Percentiles rank a stretch among this genome's conserved stretches.
Conservation (phyloP, 2,888 invertebrate species). For the Pyrocoelia pectoralis region DNA sequence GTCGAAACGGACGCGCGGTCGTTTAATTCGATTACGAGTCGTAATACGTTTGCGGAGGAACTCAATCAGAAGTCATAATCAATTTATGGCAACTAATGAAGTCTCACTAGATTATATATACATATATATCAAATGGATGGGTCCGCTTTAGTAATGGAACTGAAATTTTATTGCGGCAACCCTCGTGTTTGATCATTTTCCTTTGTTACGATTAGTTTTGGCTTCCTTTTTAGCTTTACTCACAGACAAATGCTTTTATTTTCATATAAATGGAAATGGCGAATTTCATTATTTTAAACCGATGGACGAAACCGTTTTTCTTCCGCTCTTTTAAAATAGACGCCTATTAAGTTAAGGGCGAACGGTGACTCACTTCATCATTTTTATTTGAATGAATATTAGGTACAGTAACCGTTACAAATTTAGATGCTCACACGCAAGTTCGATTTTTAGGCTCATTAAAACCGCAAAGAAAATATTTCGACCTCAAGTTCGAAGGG, state of each 20-base stretch:
- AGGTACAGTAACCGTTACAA: too few species aligned
- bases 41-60: slow-evolving; percentile 50
- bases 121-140: slow-evolving; percentile 46
- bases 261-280: not conserved
- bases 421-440: too few species aligned
- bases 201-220: slow-evolving; percentile 31
- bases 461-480: too few species aligned
- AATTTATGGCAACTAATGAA: slow-evolving; percentile 60
- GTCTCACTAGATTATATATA: slow-evolving; percentile 47
- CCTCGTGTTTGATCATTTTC: slow-evolving; percentile 32
- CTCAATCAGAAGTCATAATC: slow-evolving; percentile 61
- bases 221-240: slow-evolving; percentile 23
- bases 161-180: slow-evolving; percentile 43
- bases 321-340: too few species aligned
- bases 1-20: slow-evolving; percentile 12
- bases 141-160: slow-evolving; percentile 43
- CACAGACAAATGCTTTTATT: slow-evolving; percentile 4
- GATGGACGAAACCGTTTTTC: not conserved
- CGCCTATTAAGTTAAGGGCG: too few species aligned
- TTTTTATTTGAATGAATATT: too few species aligned
- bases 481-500: too few species aligned
- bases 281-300: too few species aligned
- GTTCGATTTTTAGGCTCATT: too few species aligned
- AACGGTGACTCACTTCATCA: too few species aligned
- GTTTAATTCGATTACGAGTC: slow-evolving; percentile 36